phyloP scores from a whole-genome alignment of 2,113 vertebrate genomes.

The Rousettus leschenaultii region DNA sequence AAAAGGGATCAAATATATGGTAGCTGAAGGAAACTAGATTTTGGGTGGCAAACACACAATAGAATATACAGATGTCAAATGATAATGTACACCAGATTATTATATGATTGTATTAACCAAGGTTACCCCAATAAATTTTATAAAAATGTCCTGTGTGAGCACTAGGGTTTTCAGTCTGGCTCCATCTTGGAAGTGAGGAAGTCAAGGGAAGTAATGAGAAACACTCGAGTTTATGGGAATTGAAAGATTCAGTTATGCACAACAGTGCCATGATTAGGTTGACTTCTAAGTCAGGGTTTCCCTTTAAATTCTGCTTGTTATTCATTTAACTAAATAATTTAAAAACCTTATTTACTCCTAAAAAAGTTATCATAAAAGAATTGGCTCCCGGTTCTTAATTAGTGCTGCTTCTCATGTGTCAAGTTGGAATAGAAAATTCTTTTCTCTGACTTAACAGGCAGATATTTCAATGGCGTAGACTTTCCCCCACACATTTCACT shows the following conservation, averaged over 20 bases:
- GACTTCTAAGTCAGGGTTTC: not conserved
- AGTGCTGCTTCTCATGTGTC: not conserved
- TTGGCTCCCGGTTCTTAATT: not conserved
- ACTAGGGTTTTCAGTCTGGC: not conserved
- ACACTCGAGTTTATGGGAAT: not conserved
- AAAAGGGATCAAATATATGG: too few species aligned
- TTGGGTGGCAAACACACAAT: too few species aligned
- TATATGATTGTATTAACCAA: too few species aligned
- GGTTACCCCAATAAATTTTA: too few species aligned
- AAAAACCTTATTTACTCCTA: not conserved
- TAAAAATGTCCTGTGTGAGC: conserved; percentile 46
- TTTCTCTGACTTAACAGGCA: not conserved
- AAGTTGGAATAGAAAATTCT: conserved; percentile 6
- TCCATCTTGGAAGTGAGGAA: conserved; percentile 51
- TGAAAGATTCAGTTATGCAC: not conserved
- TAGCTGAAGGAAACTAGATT: too few species aligned
- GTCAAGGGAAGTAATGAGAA: conserved; percentile 23
- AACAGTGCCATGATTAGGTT: not conserved
- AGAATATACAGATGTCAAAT: too few species aligned
- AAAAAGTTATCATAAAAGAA: not conserved
- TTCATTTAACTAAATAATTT: not conserved
- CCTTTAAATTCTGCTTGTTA: conserved; percentile 37
- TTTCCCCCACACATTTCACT: not conserved
- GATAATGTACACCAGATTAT: too few species aligned
- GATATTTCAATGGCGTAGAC: not conserved